These are phyloP conservation scores for Pyrrhia umbra DNA, from an alignment of 2,888 invertebrate species.

Conservation along the genomic window DNA sequence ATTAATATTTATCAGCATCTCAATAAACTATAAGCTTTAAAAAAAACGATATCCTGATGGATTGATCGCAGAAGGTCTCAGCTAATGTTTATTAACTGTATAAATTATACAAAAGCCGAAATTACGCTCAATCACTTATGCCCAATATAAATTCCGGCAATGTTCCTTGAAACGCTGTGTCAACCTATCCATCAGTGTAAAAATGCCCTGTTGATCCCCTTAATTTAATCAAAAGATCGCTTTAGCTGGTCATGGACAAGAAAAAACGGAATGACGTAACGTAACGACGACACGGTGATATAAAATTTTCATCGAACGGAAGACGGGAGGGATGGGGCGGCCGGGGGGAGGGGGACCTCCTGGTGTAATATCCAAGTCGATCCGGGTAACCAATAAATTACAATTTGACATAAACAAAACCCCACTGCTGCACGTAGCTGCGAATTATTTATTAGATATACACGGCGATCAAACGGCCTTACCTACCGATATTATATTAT, in stretches of 20 bases:
- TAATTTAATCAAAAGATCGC: slow-evolving; percentile 90
- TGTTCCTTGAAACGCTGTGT: slow-evolving; percentile 87
- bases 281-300: slow-evolving; percentile 84
- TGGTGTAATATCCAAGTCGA: slow-evolving; percentile 87
- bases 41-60: slow-evolving; percentile 66
- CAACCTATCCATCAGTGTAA: slow-evolving; percentile 89
- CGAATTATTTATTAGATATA: slow-evolving; percentile 86
- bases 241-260: slow-evolving; percentile 85
- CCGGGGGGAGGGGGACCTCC: slow-evolving; percentile 59
- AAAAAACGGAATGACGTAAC: slow-evolving; percentile 88
- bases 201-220: slow-evolving; percentile 88
- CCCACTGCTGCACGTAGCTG: slow-evolving; percentile 81
- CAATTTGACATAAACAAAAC: slow-evolving; percentile 89
- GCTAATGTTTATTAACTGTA: slow-evolving; percentile 84
- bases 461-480: slow-evolving; percentile 45
- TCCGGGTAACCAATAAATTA: slow-evolving; percentile 88
- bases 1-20: neutral
- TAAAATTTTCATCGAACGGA: slow-evolving; percentile 87
- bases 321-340: slow-evolving; percentile 63
- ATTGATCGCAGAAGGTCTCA: slow-evolving; percentile 68
- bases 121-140: slow-evolving; percentile 87
- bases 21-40: slow-evolving; percentile 42
- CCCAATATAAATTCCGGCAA: slow-evolving; percentile 86
- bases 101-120: slow-evolving; percentile 81
- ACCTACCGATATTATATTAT: slow-evolving; percentile 23